Conservation (phyloP, 2,888 invertebrate species). For the Philereme vetulata region DNA sequence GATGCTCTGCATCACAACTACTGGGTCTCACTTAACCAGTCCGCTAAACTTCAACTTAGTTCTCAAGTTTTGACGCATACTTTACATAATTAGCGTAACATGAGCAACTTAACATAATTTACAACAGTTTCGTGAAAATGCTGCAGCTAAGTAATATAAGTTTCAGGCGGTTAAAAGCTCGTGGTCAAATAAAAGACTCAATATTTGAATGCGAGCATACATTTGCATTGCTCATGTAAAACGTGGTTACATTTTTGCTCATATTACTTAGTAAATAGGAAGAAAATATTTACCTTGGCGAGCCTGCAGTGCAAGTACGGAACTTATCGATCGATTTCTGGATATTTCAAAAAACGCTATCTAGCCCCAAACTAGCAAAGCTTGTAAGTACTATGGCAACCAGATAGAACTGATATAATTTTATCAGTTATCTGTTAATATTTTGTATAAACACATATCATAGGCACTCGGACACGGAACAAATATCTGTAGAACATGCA, state of each 20-base stretch:
- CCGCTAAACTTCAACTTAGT: conserved; percentile 19
- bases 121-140: conserved; percentile 11
- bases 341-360: too few relatives aligned
- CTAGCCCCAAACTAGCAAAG: too few relatives aligned
- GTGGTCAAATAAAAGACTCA: conserved; percentile 17
- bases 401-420: too few relatives aligned
- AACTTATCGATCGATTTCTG: not conserved
- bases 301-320: not conserved
- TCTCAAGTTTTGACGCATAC: conserved; percentile 23
- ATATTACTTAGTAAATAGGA: conserved; percentile 43
- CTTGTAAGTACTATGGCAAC: too few relatives aligned
- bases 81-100: conserved; percentile 26
- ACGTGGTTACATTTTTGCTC: conserved; percentile 42
- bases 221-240: conserved; percentile 45
- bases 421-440: too few relatives aligned
- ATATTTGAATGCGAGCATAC: conserved; percentile 40
- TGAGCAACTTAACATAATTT: conserved; percentile 19
- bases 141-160: conserved; percentile 7
- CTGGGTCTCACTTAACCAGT: conserved; percentile 21
- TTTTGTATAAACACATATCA: too few relatives aligned
- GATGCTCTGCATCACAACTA: conserved; percentile 18
- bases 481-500: too few relatives aligned
- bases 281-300: conserved; percentile 37
- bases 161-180: not conserved
- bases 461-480: too few relatives aligned